Evolutionary conservation across 1,140 invertebrate genomes (phyloP), one percentile per base, ranked within the genome.

Genomic region (Chymomyza costata): DNA sequence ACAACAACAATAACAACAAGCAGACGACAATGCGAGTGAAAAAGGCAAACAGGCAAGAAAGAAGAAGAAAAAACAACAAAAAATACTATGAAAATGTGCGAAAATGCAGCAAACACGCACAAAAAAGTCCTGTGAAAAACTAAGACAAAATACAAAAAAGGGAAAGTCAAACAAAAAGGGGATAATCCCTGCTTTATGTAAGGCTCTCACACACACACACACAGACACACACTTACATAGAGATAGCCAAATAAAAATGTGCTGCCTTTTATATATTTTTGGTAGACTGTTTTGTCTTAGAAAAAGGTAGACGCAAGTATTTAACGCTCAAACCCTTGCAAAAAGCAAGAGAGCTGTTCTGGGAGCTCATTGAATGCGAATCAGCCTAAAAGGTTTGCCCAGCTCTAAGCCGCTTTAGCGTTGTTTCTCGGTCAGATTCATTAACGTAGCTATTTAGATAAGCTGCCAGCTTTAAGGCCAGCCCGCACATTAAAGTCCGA

Each of bases 391-490:
- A 76, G 71, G 73, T 67, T 76, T 71, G 56, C 19, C 32, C 39
- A 32, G 43, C 49, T 35, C 49, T 76, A 71, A 76, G 71, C 66
- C 58, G 59, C 53, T 67, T 67, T 64, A 66, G 62, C 58, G 53
- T 57, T 67, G 71, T 71, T 78, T 57, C 67, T 66, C 45, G 71
- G 67, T 68, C 73, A 78, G 73, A 78, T 78, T 78, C 71, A 78
- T 78, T 78, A 78, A 78, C 71, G 71, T 80, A 63, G 67, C 71
- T 73, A 80, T 78, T 78, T 78, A 78, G 71, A 78, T 78, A 80
- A 80, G 71, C 71, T 34, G 63, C 54, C 62, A 66, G 43, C 54
- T 62, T 62, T 47, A 62, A 62, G 38, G 14, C 6, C 21, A 13
- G 14, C 45, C 38, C 63, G 53, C 31, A 65, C 49, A 57, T 76